A percentile compares a stretch with the other conserved stretches of the same genome.
Evolutionary conservation across 2,797 vertebrate species (phyloP).

Genomic region (Neosalanx taihuensis): DNA sequence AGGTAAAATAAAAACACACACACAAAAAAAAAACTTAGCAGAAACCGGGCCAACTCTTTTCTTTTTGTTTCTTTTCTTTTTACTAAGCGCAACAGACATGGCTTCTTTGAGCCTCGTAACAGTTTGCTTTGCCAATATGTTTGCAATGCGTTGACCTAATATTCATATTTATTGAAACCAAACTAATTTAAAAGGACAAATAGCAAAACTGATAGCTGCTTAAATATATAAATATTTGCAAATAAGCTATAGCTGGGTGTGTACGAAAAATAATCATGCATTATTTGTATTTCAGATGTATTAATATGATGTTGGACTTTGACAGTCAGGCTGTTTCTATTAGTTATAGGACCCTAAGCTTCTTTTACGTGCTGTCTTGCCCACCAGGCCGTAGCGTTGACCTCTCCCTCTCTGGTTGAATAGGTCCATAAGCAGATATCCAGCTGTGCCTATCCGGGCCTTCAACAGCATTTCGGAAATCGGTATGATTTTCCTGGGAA

Average conservation of each 20-base stretch:
- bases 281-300: conserved; percentile 1
- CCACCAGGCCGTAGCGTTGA: conserved; percentile 61
- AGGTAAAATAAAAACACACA: too few species aligned
- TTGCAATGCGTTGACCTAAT: neutral
- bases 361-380: conserved; percentile 48
- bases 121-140: neutral
- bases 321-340: conserved; percentile 6
- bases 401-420: conserved; percentile 76
- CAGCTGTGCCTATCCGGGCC: conserved; percentile 83
- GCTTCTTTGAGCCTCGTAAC: neutral
- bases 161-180: neutral
- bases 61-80: conserved; percentile 18
- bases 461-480: conserved; percentile 86
- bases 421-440: conserved; percentile 73
- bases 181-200: neutral
- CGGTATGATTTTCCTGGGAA: conserved; percentile 87
- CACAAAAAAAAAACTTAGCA: conserved; percentile 40
- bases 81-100: conserved; percentile 1
- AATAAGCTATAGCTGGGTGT: neutral
- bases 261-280: neutral
- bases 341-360: conserved; percentile 12
- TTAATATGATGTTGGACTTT: conserved; percentile 6
- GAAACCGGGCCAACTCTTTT: neutral
- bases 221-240: neutral
- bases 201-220: neutral